Evolutionary conservation across 2,888 invertebrate species (phyloP).

Genomic region (Heliconius ethilla): DNA sequence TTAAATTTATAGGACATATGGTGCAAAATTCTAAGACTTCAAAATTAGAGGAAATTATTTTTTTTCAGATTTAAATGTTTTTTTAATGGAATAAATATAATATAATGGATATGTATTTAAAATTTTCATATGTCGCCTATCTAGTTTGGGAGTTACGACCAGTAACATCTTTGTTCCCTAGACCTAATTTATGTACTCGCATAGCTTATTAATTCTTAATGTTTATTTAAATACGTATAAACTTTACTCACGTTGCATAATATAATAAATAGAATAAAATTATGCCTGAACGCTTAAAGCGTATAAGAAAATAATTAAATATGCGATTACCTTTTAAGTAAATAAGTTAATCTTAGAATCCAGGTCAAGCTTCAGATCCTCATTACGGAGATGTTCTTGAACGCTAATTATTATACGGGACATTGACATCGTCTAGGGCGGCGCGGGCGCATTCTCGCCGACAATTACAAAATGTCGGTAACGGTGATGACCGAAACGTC

Average conservation of each 20-base stretch:
- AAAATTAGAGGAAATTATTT: no score
- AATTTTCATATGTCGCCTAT: no score
- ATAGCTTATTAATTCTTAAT: neutral
- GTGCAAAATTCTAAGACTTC: no score
- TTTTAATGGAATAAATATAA: no score
- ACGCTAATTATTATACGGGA: conserved; percentile 50
- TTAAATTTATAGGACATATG: no score
- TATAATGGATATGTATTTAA: no score
- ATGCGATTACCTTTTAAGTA: conserved; percentile 9
- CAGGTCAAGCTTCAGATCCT: conserved; percentile 33
- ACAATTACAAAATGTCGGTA: conserved; percentile 72
- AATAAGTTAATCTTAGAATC: conserved; percentile 24
- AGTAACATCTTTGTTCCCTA: no score
- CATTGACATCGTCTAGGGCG: conserved; percentile 71
- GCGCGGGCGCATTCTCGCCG: conserved; percentile 63
- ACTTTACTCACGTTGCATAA: neutral
- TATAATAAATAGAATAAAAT: neutral
- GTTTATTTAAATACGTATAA: neutral
- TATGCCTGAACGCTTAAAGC: neutral
- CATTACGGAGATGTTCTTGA: conserved; percentile 30
- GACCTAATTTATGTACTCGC: neutral
- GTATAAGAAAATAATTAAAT: neutral
- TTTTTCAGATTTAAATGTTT: no score
- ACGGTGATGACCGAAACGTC: conserved; percentile 60
- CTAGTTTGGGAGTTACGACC: no score